Evolutionary conservation across 2,797 vertebrate genomes (phyloP), one percentile per base, ranked within the genome.

Genomic region (Meda fulgida): DNA sequence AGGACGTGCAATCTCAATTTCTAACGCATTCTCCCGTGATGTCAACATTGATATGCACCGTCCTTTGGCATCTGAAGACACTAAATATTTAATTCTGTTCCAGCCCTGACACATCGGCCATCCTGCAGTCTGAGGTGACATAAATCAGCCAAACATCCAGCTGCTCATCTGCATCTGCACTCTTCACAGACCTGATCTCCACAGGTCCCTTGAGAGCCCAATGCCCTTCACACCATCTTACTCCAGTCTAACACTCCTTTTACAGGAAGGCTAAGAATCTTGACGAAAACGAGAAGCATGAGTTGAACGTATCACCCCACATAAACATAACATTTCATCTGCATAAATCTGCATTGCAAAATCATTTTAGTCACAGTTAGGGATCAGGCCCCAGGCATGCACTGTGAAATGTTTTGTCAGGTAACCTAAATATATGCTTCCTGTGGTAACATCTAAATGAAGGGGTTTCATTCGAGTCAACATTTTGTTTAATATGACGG

Each of bases 101-200:
- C 67, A 81, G 81, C 83, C 85, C 81, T 88, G 84, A 88, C 78
- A 83, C 63, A 77, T 72, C 14, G 69, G 66, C 60, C 69, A 51
- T 67, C 46, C 51, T 79, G 81, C 82, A 84, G 87, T 89, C 81
- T 87, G 48, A 84, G 69, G 66, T 82, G 86, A 88, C 85, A 88
- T 86, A 81, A 84, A 89, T 89, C 81, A 81, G 34, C 16, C 23
- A 85, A 82, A 72, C 63, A 58, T 81, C 63, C 80, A 89, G 82
- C 70, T 88, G 87, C 76, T 85, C 78, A 83, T 87, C 85, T 89
- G 80, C 84, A 85, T 83, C 78, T 78, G 46, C 82, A 66, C 75
- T 82, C 86, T 73, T 51, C 36, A 60, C 78, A 78, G 78, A 48
- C 77, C 73, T 65, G 60, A 81, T 87, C 73, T 87, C 83, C 71